Base-by-base conservation (phyloP, 1,140 invertebrate species). In the Heterodera schachtii region DNA sequence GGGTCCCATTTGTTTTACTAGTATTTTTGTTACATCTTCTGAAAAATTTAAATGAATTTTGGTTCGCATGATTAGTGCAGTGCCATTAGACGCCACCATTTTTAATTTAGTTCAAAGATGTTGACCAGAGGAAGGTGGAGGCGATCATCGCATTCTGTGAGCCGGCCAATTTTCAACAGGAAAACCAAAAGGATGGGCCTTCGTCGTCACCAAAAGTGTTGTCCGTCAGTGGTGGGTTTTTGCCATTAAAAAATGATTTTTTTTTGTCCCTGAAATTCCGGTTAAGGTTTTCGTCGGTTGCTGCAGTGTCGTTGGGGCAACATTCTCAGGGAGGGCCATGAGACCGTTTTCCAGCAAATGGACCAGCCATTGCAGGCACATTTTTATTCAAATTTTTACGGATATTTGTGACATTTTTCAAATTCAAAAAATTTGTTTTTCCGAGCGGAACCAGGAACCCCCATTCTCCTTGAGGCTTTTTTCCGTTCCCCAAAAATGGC, bases 241-340 rank as follows among this genome's bases (percentile, higher is more conserved):
- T 52, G 49, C 6, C 6, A 52, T 52, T 52, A 31, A 31, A 31
- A 31, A 31, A 11, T 1, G 0, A 52, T 52, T 52, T 0, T 52
- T 52, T 52, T 31, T 74, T 79, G 6, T 8, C 43, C 43, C 31
- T 19, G 16, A 47, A 46, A 77, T 73, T 74, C 52, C 43, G 44
- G 71, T 85, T 44, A 21, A 85, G 86, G 87, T 69, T 84, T 89
- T 75, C 89, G 88, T 31, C 86, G 88, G 57, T 66, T 89, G n/a
- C 81, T 89, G 16, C 85, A 89, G 77, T 84, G 81, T 13, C 82
- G 88, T 81, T 89, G 89, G 89, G 88, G 88, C 41, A 89, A 89
- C 71, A 90, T 89, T 52, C 66, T 89, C 73, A 84, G 85, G 69
- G 80, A 81, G 64, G 83, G 82, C 11, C 89, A 89, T 79, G 88